phyloP scores from a whole-genome alignment of 2,888 invertebrate genomes.

The Microctonus aethiopoides region DNA sequence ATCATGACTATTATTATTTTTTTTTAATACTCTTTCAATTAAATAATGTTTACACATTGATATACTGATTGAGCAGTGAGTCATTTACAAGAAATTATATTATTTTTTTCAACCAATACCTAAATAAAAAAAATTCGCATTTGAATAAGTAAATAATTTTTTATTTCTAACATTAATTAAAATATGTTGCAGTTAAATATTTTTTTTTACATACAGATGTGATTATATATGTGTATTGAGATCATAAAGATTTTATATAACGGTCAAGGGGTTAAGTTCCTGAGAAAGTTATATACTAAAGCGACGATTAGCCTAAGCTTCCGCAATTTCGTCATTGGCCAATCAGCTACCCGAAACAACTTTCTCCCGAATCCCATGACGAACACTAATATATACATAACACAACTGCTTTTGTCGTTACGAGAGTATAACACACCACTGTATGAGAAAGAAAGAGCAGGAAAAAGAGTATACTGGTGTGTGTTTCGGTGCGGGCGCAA shows the following conservation, averaged over 20 bases:
- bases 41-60: too few species aligned
- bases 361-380: slow-evolving; percentile 52
- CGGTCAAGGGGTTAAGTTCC: slow-evolving; percentile 55
- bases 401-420: slow-evolving; percentile 19
- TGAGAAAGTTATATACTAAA: slow-evolving; percentile 54
- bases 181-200: too few species aligned
- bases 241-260: slow-evolving; percentile 48
- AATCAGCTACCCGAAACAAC: slow-evolving; percentile 57
- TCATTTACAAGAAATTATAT: too few species aligned
- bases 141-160: background rate
- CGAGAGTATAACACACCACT: background rate
- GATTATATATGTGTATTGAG: background rate
- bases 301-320: slow-evolving; percentile 53
- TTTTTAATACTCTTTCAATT: too few species aligned
- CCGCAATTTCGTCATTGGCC: slow-evolving; percentile 58
- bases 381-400: slow-evolving; percentile 41
- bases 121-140: too few species aligned
- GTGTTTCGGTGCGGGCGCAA: background rate
- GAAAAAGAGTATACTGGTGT: background rate
- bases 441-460: slow-evolving; percentile 7
- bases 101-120: too few species aligned
- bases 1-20: too few species aligned
- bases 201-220: too few species aligned
- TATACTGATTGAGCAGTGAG: too few species aligned
- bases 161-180: too few species aligned